Conservation (phyloP, 2,888 invertebrate genomes). For the Nomada lathburiana region DNA sequence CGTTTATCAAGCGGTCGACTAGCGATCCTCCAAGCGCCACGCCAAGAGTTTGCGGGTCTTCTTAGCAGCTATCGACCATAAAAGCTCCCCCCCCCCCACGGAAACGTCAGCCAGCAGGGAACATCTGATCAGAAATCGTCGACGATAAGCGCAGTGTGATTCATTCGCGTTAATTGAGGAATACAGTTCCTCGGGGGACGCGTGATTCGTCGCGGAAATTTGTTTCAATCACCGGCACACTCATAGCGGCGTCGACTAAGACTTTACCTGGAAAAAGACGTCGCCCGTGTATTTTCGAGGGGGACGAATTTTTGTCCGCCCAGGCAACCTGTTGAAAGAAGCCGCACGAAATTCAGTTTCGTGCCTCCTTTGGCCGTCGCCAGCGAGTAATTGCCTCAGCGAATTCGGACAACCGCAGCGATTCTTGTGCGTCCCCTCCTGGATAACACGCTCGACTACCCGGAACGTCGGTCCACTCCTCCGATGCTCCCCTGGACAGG, state of each 20-base stretch:
- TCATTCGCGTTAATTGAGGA: constrained; percentile 57
- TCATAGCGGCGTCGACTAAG: too few relatives aligned
- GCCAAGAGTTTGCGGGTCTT: constrained; percentile 69
- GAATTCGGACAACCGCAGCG: constrained; percentile 38
- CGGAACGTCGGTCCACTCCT: constrained; percentile 10
- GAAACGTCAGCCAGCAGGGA: neutral
- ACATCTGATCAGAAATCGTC: constrained; percentile 4
- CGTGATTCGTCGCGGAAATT: neutral
- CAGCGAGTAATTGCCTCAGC: constrained; percentile 34
- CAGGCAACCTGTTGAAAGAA: constrained; percentile 57
- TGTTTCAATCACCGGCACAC: neutral
- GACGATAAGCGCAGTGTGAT: constrained; percentile 23
- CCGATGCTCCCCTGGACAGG: constrained; percentile 2
- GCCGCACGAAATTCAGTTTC: constrained; percentile 46
- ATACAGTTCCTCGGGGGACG: constrained; percentile 1
- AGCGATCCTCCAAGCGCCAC: constrained; percentile 23
- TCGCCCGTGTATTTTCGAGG: constrained; percentile 17
- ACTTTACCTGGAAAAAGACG: too few relatives aligned
- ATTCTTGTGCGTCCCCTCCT: neutral
- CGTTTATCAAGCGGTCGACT: constrained; percentile 67
- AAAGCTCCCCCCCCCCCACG: constrained; percentile 29
- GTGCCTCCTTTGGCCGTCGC: constrained; percentile 11
- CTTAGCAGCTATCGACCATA: constrained; percentile 56
- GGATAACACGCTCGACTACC: constrained; percentile 4
- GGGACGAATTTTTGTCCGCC: constrained; percentile 54